Percentiles rank a stretch among this genome's conserved stretches.
Conservation (phyloP, 2,113 vertebrate genomes). For the Rhegmatorhina hoffmannsi region DNA sequence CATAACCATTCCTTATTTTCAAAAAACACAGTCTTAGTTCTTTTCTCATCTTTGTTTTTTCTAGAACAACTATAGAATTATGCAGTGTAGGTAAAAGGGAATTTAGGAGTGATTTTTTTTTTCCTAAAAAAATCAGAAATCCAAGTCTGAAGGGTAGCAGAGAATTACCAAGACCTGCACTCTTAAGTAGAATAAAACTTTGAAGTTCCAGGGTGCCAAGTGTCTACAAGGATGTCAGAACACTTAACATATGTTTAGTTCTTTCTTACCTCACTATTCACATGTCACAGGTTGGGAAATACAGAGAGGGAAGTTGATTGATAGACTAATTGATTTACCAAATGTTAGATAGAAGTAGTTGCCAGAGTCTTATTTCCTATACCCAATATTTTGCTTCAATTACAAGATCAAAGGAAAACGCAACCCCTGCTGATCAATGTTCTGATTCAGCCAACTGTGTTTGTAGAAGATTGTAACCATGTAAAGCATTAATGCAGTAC, state of each 20-base stretch:
- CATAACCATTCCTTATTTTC: not conserved
- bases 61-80: not conserved
- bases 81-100: not conserved
- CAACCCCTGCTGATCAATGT: not conserved
- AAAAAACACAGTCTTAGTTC: not conserved
- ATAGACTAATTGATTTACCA: not conserved
- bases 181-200: not conserved
- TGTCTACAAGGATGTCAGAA: not conserved
- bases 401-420: conserved; percentile 15
- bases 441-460: not conserved
- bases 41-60: not conserved
- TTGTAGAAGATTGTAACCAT: not conserved
- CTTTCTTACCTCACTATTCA: not conserved
- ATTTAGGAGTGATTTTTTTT: not conserved
- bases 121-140: not conserved
- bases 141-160: not conserved
- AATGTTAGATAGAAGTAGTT: not conserved
- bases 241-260: not conserved
- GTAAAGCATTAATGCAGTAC: not conserved
- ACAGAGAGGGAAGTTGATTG: not conserved
- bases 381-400: conserved; percentile 10
- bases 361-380: conserved; percentile 2
- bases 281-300: not conserved
- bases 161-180: not conserved
- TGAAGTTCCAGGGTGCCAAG: not conserved